Base-by-base conservation (phyloP, 2,888 invertebrate genomes). In the Eupithecia centaureata region DNA sequence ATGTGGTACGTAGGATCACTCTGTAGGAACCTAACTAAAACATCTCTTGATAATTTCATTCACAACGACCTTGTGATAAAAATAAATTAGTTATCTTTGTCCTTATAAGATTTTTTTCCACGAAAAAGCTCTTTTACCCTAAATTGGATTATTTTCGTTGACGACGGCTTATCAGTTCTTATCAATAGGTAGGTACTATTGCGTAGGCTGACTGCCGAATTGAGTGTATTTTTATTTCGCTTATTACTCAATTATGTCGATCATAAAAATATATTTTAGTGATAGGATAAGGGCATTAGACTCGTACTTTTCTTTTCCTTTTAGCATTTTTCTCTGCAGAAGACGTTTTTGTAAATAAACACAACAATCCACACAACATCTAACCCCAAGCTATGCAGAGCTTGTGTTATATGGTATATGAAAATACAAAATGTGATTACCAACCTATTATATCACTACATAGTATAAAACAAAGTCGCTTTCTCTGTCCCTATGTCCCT, bases 241-340 rank as follows among this genome's bases (percentile, higher is more conserved):
- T 56, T 30, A 56, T 28, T 30, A 56, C 54, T 30, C n/a, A 56
- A 56, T 56, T 1, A 56, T 54, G 54, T 56, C 54, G 28, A 28
- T n/a, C 8, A 28, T 56, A 28, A 27, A 54, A 15, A 56, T 28
- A 30, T 1, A 54, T n/a, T 28, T n/a, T 28, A 13, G 30, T 28
- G 28, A 27, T 42, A 42, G 18, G 8, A 8, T n/a, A 18, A 42
- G 1, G 18, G 42, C 18, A 42, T 42, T 18, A 18, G 18, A 12
- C 47, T 47, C 12, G 1, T 47, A 47, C 22, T 22, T 10, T 18
- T 47, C n/a, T 47, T 8, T 18, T 22, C 10, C 18, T 18, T 18
- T 18, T 3, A 1, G 18, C 10, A 42, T 42, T 42, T 42, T 42
- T 8, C n/a, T 42, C n/a, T n/a, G n/a, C n/a, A n/a, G n/a, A 30